These are phyloP conservation scores for Tetrao urogallus DNA, from an alignment of 2,113 vertebrate species.

Conservation along the genomic window DNA sequence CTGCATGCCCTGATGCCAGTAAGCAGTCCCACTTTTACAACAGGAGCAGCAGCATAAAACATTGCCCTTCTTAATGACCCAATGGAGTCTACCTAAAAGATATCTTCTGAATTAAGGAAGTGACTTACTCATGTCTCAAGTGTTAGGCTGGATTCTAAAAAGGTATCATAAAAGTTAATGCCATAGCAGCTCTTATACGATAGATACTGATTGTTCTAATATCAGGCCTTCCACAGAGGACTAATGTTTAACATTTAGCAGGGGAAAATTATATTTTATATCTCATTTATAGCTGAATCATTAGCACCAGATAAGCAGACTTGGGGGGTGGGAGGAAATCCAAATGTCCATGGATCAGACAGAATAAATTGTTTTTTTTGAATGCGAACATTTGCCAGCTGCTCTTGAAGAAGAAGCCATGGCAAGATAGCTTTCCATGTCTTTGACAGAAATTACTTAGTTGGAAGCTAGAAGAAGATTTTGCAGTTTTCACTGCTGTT, in stretches of 20 bases:
- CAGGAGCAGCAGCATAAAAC: background rate
- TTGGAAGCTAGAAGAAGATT: background rate
- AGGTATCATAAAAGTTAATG: conserved; percentile 23
- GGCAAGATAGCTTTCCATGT: background rate
- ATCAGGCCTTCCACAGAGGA: background rate
- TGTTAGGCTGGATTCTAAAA: background rate
- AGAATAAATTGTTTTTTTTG: background rate
- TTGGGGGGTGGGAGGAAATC: background rate
- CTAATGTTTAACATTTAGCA: conserved; percentile 4
- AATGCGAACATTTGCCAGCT: background rate
- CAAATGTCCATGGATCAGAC: background rate
- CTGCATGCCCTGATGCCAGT: background rate
- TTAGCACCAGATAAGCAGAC: background rate
- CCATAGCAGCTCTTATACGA: background rate
- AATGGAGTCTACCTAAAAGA: background rate
- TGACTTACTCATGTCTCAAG: background rate
- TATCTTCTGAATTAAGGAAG: background rate
- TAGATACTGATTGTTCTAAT: conserved; percentile 10
- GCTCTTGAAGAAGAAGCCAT: background rate
- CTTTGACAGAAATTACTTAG: background rate
- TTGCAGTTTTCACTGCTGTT: background rate
- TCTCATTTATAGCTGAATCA: conserved; percentile 29
- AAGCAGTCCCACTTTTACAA: background rate
- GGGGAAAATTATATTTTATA: background rate
- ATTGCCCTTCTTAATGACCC: background rate